These are phyloP conservation scores for Aegotheles bennettii DNA, from an alignment of 2,113 vertebrate genomes.

Conservation along the genomic window DNA sequence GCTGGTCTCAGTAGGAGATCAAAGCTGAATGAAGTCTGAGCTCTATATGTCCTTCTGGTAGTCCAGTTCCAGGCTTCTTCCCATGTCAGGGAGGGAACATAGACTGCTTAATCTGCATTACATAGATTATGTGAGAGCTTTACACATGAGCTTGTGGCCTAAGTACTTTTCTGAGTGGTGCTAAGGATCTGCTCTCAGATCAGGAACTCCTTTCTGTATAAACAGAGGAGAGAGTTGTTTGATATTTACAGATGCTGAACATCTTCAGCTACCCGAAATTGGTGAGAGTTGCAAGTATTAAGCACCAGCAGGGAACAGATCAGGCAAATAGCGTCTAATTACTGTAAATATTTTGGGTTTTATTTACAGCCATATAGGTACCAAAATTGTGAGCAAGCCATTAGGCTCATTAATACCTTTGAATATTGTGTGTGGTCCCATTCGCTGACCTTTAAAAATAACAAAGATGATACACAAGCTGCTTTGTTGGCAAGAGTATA, in stretches of 20 bases:
- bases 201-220: not conserved
- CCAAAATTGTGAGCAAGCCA: rapidly evolving
- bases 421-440: not conserved
- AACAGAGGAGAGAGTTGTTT: not conserved
- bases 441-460: not conserved
- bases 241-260: not conserved
- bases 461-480: not conserved
- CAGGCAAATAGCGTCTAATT: not conserved
- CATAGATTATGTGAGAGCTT: not conserved
- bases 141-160: not conserved
- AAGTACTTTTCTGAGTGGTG: not conserved
- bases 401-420: not conserved
- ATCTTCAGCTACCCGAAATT: not conserved
- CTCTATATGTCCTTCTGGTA: not conserved
- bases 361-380: not conserved
- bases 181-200: not conserved
- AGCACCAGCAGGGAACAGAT: not conserved
- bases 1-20: not conserved
- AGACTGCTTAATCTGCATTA: not conserved
- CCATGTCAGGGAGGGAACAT: not conserved
- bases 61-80: not conserved
- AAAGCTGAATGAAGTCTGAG: not conserved
- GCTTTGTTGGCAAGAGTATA: not conserved
- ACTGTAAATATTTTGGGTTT: not conserved
- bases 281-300: not conserved